A percentile compares a stretch with the other conserved stretches of the same genome.
Conservation (phyloP, 1,140 invertebrate species). For the Drepana arcuata region DNA sequence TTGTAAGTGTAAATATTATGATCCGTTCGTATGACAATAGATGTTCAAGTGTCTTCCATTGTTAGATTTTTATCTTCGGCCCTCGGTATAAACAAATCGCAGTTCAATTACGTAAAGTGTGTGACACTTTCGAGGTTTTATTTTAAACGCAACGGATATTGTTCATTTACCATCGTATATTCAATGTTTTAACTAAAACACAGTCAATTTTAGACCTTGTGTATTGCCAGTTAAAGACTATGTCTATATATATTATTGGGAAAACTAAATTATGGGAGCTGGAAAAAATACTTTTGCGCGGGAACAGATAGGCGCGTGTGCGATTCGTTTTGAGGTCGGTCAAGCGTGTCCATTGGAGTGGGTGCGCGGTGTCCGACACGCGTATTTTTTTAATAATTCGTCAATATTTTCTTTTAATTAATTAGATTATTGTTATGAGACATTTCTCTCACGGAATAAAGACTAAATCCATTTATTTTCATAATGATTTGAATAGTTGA, state of each 20-base stretch:
- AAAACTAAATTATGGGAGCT: too few species aligned
- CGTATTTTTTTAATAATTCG: too few species aligned
- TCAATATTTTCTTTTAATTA: constrained; percentile 43
- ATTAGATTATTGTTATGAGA: too few species aligned
- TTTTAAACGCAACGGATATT: constrained; percentile 26
- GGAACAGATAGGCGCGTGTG: constrained; percentile 21
- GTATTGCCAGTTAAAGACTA: constrained; percentile 4
- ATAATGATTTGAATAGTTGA: too few species aligned
- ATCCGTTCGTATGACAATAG: too few species aligned
- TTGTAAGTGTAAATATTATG: too few species aligned
- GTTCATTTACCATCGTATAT: too few species aligned
- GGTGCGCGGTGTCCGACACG: constrained; percentile 34
- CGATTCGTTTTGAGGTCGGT: constrained; percentile 27
- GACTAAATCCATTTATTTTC: too few species aligned
- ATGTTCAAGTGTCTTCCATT: too few species aligned
- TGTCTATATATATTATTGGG: too few species aligned
- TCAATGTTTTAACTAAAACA: too few species aligned
- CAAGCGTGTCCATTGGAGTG: constrained; percentile 38
- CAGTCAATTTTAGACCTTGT: neutral
- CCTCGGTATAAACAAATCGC: constrained; percentile 47
- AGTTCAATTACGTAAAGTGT: constrained; percentile 40
- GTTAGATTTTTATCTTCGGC: constrained; percentile 37
- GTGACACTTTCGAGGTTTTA: constrained; percentile 37
- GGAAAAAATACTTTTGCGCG: constrained; percentile 29
- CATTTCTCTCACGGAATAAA: neutral